Evolutionary conservation across 1,140 invertebrate species (phyloP).

Genomic region (Latrodectus geometricus): DNA sequence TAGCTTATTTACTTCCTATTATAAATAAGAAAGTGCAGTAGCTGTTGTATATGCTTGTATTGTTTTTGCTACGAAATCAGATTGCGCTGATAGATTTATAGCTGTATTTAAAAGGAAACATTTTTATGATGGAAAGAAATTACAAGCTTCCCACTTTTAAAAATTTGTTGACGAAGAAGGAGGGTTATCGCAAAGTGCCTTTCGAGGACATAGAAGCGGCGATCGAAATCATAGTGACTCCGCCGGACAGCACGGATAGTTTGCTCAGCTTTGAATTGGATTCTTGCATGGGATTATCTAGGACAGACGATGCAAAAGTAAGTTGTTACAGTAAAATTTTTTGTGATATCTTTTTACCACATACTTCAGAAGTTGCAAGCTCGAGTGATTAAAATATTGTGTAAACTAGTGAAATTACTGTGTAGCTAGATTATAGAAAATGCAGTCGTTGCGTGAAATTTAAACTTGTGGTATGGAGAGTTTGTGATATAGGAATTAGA

Average conservation of each 20-base stretch:
- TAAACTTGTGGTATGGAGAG: no score
- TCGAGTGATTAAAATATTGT: no score
- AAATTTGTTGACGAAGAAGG: constrained; percentile 15
- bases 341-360: not conserved
- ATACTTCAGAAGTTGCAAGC: no score
- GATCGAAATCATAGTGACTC: not conserved
- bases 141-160: not conserved
- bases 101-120: not conserved
- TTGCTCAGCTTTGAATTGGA: not conserved
- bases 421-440: no score
- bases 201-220: not conserved
- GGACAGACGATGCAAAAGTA: not conserved
- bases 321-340: not conserved
- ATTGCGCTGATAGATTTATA: not conserved
- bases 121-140: not conserved
- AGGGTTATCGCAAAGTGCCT: not conserved
- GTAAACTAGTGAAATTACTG: no score
- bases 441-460: no score
- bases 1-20: no score
- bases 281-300: not conserved
- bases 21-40: no score
- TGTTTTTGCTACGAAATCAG: no score
- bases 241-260: not conserved
- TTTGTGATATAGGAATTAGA: no score
- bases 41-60: no score